Evolutionary conservation across 2,888 invertebrate genomes (phyloP), one percentile per base, ranked within the genome.

Genomic region (Orchesellides sinensis): DNA sequence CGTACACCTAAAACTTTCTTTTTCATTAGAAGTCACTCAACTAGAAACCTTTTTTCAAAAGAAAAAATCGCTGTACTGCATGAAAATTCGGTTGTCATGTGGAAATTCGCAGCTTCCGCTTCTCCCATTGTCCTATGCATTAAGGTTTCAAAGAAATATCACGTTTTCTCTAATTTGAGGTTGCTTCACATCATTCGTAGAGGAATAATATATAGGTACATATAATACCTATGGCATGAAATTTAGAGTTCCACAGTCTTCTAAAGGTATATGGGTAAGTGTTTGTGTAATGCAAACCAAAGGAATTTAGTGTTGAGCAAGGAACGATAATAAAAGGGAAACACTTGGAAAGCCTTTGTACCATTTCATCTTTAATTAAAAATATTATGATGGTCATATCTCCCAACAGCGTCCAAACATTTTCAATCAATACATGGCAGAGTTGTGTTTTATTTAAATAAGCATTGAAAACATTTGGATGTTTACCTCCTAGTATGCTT

Each of bases 41-140:
- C 21, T 40, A 23, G 27, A 17, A 23, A 54, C 40, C 10, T 40
- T 40, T 40, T 40, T 40, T 10, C 40, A 40, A 40, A 40, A 40
- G 40, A 40, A 40, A 40, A n/a, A n/a, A 40, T 10, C 40, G 52
- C 17, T 21, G 8, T 40, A 63, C 63, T 40, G 63, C 63, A 29
- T 40, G 63, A 63, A 63, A 63, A 63, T 63, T 63, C 63, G 63
- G 63, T 63, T 63, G 63, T 40, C 63, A 40, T 63, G 63, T 63
- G 63, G 23, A 63, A 63, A 63, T 35, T 29, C 23, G 8, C 40
- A 63, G 40, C 40, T 63, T 63, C 63, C 63, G 63, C 40, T 63
- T 63, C 17, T n/a, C n/a, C 63, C 40, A 40, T 63, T 63, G 63
- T 63, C 2, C 54, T 27, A 21, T 17, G 23, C 35, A 21, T 4